These are phyloP conservation scores for Thymelicus acteon DNA, from an alignment of 2,888 invertebrate genomes.

Conservation along the genomic window DNA sequence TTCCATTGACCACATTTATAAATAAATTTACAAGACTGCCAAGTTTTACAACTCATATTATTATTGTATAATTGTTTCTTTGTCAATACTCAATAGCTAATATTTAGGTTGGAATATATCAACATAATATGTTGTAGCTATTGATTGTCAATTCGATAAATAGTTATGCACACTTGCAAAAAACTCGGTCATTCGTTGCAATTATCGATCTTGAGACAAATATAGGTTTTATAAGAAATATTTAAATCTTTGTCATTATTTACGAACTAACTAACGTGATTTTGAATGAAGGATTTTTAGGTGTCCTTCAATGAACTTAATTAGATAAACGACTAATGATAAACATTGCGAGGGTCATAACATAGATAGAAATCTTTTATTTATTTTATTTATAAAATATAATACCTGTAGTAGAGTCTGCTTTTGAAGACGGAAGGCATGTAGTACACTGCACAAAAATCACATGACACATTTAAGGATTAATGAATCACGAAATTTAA, in stretches of 20 bases:
- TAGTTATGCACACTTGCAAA: too few relatives aligned
- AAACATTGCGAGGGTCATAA: not conserved
- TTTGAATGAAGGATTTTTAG: not conserved
- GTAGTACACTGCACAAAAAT: slow-evolving; percentile 17
- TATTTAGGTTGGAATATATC: too few relatives aligned
- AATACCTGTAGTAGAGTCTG: slow-evolving; percentile 24
- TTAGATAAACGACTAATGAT: not conserved
- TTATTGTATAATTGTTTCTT: too few relatives aligned
- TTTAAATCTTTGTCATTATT: too few relatives aligned
- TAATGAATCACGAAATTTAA: not conserved
- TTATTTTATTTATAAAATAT: slow-evolving; percentile 2
- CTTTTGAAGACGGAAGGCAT: slow-evolving; percentile 30
- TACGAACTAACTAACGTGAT: too few relatives aligned
- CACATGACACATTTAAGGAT: slow-evolving; percentile 2
- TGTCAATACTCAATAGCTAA: not conserved
- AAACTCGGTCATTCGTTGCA: too few relatives aligned
- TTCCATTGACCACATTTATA: slow-evolving; percentile 10
- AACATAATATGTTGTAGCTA: too few relatives aligned
- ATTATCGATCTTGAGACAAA: too few relatives aligned
- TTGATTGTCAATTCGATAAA: too few relatives aligned
- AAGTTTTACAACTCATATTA: slow-evolving; percentile 2
- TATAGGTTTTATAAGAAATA: too few relatives aligned
- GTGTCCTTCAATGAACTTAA: slow-evolving; percentile 12
- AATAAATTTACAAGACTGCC: slow-evolving; percentile 13
- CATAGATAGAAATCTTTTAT: too few relatives aligned